phyloP scores from a whole-genome alignment of 2,888 invertebrate genomes.

The Hemithea aestivaria region DNA sequence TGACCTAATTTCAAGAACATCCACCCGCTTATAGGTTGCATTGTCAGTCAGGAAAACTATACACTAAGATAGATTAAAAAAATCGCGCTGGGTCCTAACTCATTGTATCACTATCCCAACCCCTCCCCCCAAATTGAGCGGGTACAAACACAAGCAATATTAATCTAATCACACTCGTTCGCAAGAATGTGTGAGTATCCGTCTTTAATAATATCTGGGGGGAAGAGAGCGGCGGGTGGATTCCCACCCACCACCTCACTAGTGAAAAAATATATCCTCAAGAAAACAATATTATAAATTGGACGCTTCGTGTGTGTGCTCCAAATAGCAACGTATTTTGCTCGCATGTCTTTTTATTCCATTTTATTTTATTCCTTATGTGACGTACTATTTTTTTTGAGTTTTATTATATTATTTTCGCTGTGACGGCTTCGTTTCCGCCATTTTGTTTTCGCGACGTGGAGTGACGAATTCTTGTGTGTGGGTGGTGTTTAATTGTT shows the following conservation, averaged over 20 bases:
- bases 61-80: no score
- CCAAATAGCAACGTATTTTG: slow-evolving; percentile 54
- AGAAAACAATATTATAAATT: slow-evolving; percentile 80
- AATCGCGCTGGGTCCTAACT: slow-evolving; percentile 26
- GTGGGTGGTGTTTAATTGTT: no score
- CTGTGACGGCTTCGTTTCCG: slow-evolving; percentile 15
- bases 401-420: slow-evolving; percentile 59
- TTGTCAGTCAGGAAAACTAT: no score
- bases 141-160: slow-evolving; percentile 51
- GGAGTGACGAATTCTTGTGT: slow-evolving; percentile 11
- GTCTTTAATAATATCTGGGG: slow-evolving; percentile 78
- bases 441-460: slow-evolving; percentile 18
- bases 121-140: slow-evolving; percentile 15
- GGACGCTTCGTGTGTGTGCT: slow-evolving; percentile 55
- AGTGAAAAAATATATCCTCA: slow-evolving; percentile 78
- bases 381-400: slow-evolving; percentile 63
- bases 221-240: slow-evolving; percentile 26
- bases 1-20: no score
- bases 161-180: slow-evolving; percentile 77
- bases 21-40: no score
- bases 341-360: slow-evolving; percentile 63
- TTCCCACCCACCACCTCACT: slow-evolving; percentile 50
- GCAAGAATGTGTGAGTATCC: slow-evolving; percentile 75
- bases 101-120: slow-evolving; percentile 40
- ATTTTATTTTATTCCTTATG: slow-evolving; percentile 68